These are phyloP conservation scores for Zenarchopterus dispar DNA, from an alignment of 2,797 vertebrate species.

Conservation along the genomic window DNA sequence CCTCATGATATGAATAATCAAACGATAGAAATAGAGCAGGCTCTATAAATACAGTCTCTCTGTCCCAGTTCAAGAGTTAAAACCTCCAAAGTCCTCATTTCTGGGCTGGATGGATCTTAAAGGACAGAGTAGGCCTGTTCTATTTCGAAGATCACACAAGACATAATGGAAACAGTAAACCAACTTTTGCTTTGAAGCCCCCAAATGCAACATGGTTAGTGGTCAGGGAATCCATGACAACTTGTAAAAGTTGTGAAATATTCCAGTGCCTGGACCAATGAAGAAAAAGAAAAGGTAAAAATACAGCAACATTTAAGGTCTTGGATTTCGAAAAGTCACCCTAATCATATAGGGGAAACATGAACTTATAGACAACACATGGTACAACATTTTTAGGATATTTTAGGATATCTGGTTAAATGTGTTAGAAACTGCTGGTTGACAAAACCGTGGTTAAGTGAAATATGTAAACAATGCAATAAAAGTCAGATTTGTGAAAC, in stretches of 20 bases:
- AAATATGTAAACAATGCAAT: conserved; percentile 2
- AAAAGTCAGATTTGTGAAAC: not conserved
- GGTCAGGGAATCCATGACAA: not conserved
- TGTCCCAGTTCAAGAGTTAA: conserved; percentile 46
- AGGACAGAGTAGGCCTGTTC: conserved; percentile 16
- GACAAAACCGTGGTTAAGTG: not conserved
- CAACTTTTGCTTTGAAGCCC: conserved; percentile 12
- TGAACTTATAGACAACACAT: not conserved
- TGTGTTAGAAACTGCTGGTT: not conserved
- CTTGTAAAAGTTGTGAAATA: not conserved
- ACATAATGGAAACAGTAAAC: conserved; percentile 13
- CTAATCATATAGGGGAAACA: not conserved
- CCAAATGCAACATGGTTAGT: not conserved
- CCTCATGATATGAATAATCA: conserved; percentile 41
- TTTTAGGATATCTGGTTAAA: not conserved
- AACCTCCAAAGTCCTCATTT: conserved; percentile 38
- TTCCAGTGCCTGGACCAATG: too few relatives aligned
- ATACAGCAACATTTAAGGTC: too few relatives aligned
- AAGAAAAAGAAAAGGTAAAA: not conserved
- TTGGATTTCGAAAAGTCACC: not conserved
- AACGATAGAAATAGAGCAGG: conserved; percentile 47
- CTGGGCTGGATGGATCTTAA: conserved; percentile 22
- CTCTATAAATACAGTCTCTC: conserved; percentile 46
- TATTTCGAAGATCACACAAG: conserved; percentile 36
- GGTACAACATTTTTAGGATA: not conserved